phyloP scores from a whole-genome alignment of 23 tunicate species.

The Halocynthia roretzi region DNA sequence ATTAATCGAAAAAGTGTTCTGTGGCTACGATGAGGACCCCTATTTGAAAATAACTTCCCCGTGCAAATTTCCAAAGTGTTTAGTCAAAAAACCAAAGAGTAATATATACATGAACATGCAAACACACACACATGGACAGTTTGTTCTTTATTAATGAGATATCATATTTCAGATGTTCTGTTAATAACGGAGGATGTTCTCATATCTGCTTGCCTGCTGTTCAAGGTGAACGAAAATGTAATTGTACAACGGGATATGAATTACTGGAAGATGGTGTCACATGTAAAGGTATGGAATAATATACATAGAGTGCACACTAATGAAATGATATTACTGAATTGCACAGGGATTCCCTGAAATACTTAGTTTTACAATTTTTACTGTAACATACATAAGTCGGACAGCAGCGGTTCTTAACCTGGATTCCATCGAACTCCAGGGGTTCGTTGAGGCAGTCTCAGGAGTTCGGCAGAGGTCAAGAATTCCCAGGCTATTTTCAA shows the following conservation, averaged over 20 bases:
- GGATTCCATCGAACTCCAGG: no score
- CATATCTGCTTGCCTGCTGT: slow-evolving; percentile 53
- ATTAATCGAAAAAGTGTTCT: no score
- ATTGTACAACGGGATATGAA: slow-evolving; percentile 28
- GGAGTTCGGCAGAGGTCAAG: no score
- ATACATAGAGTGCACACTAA: not conserved
- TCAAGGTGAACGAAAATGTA: slow-evolving; percentile 5
- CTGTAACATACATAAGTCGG: not conserved
- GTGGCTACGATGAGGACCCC: no score
- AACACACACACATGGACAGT: no score
- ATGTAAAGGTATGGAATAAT: slow-evolving; percentile 24
- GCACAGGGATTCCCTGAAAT: not conserved
- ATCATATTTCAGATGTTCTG: slow-evolving; percentile 12
- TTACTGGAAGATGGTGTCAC: not conserved
- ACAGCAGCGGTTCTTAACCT: no score
- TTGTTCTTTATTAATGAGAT: not conserved
- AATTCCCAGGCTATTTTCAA: not conserved
- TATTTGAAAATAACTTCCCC: no score
- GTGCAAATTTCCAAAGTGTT: no score
- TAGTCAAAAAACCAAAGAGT: no score
- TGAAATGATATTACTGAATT: not conserved
- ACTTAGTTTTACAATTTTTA: not conserved
- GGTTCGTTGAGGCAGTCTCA: slow-evolving; percentile 32
- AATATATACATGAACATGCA: no score
- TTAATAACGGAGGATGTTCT: slow-evolving; percentile 44